Evolutionary conservation across 2,113 vertebrate genomes (phyloP), one percentile per base, ranked within the genome.

Genomic region (Pygoscelis antarcticus): DNA sequence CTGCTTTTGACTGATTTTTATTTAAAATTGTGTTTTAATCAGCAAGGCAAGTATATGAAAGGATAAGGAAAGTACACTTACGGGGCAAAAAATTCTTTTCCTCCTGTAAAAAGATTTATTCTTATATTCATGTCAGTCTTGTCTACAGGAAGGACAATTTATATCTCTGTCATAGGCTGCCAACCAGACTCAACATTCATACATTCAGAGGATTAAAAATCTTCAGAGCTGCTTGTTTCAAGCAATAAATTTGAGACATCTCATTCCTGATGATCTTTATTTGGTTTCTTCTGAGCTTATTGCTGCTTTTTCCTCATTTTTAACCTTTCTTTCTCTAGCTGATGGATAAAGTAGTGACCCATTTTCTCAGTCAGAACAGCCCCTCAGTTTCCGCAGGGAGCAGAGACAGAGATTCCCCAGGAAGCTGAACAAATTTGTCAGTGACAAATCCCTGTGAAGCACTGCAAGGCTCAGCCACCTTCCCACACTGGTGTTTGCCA

Each of bases 101-200:
- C 34, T 62, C 30, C 34, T 58, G 16, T 76, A 54, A 71, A 77
- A 78, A 74, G 46, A 92, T 79, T 94, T 89, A 69, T 83, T 89
- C 87, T 93, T 91, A 72, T 61, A 66, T 84, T 69, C 51, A 49
- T 30, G 30, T 64, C 94, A 90, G 61, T 84, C 70, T 82, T 92
- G 88, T 54, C 58, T 85, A 85, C 27, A 89, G 76, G 70, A 95
- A 84, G 30, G 38, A 61, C 91, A 93, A 96, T 97, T 97, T 90
- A 94, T 94, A 60, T 61, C 42, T 90, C 44, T 64, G 25, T 77
- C 87, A 83, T 2, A 86, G 29, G 75, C 38, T 81, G 52, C 46
- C 57, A 95, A 70, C n/a, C 44, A 91, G 86, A 25, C 30, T 91
- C 83, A 96, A 96, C 52, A 65, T 93, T 96, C 69, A 96, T 65